phyloP scores from a whole-genome alignment of 1,140 invertebrate species.

The Fopius arisanus region DNA sequence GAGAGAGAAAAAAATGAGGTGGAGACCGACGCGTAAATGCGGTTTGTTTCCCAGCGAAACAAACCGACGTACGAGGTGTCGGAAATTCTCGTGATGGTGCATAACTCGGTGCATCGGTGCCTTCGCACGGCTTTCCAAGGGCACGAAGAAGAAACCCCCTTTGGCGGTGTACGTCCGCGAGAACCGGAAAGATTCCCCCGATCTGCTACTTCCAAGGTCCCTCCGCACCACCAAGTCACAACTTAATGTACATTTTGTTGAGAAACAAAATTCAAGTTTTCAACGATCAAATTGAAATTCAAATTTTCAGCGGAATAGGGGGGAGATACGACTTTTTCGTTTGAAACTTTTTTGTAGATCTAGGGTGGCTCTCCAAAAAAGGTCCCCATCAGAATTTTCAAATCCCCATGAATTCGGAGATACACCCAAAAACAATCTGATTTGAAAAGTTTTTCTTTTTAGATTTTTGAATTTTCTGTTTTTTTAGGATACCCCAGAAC shows the following conservation, averaged over 20 bases:
- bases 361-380: too few species aligned
- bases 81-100: background rate
- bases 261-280: background rate
- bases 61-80: background rate
- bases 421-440: too few species aligned
- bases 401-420: too few species aligned
- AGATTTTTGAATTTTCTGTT: too few species aligned
- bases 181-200: conserved; percentile 65
- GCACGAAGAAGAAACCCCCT: conserved; percentile 44
- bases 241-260: background rate
- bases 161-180: conserved; percentile 49
- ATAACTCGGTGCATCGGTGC: background rate
- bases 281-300: background rate
- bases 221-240: conserved; percentile 27
- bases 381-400: too few species aligned
- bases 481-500: too few species aligned
- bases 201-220: conserved; percentile 64
- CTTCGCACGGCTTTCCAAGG: conserved; percentile 40
- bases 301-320: too few species aligned
- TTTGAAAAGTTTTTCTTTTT: too few species aligned
- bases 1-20: background rate
- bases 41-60: background rate
- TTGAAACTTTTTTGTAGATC: too few species aligned
- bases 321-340: too few species aligned
- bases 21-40: background rate